phyloP scores from a whole-genome alignment of 2,113 vertebrate species.

The Bos javanicus region DNA sequence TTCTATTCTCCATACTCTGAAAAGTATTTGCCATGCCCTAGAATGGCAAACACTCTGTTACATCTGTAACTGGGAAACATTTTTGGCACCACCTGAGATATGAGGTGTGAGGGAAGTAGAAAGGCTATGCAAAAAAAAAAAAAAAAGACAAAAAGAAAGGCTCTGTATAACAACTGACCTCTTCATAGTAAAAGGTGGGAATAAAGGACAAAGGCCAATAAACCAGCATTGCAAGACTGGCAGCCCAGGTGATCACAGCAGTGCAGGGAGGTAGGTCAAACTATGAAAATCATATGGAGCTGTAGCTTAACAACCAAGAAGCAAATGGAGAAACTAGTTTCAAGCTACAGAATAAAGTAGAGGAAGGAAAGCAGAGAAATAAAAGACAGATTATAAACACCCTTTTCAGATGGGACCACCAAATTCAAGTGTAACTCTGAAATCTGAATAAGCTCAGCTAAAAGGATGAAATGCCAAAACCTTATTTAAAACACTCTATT shows the following conservation, averaged over 20 bases:
- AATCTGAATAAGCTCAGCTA: slow-evolving; percentile 5
- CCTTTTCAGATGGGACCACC: background rate
- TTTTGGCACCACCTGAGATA: background rate
- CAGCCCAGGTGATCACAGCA: background rate
- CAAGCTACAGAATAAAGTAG: background rate
- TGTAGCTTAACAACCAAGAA: background rate
- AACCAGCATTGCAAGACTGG: background rate
- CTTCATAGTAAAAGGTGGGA: background rate
- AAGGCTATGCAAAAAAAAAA: background rate
- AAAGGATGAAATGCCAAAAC: slow-evolving; percentile 5
- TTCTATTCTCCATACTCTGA: slow-evolving; percentile 19
- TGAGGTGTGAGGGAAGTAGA: background rate
- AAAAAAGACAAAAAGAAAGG: background rate
- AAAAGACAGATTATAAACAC: background rate
- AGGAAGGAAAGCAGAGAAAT: slow-evolving; percentile 21
- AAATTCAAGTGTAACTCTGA: background rate
- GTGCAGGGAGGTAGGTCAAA: background rate
- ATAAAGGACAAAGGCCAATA: background rate
- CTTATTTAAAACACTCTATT: slow-evolving; percentile 3
- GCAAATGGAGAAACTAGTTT: slow-evolving; percentile 24
- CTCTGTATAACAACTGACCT: slow-evolving; percentile 4
- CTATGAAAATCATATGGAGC: background rate
- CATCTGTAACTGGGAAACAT: background rate
- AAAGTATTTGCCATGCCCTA: background rate
- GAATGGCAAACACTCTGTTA: background rate